Base-by-base conservation (phyloP, 2,797 vertebrate genomes). In the Pseudochromis fuscus region DNA sequence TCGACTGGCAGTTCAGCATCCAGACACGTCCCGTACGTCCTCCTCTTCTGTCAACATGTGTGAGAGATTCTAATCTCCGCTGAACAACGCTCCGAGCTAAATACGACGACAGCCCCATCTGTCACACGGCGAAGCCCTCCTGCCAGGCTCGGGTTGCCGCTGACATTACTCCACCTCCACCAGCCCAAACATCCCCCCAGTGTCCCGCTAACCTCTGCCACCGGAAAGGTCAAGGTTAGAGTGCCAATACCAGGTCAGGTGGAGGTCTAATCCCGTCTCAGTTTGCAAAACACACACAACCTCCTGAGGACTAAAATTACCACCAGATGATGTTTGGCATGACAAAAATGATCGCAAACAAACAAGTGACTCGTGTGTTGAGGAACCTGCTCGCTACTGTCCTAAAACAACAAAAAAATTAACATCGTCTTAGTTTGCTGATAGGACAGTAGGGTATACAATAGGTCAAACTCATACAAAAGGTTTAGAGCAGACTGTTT, bases 51-150 rank as follows among this genome's bases (percentile, higher is more conserved):
- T 86, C 76, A 74, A 37, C 53, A 27, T 49, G 50, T 7, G 48
- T 42, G 40, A 42, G n/a, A 42, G 7, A 74, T 38, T 61, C 44
- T 82, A 71, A 83, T 63, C 76, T 81, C 64, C 48, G 63, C 37
- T 16, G 33, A 7, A 19, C 18, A 7, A 1, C n/a, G n/a, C 40
- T 65, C 51, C 3, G n/a, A 67, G 69, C 79, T 88, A 85, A 88
- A 89, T 87, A 88, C 82, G 82, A 69, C 42, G 65, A 67, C 67
- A 67, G 30, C 30, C 40, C 12, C n/a, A 42, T 89, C 84, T 77
- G 87, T 88, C 82, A 67, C 25, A 76, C 69, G 37, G 52, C 75
- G 60, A 80, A 75, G 66, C 75, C 77, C 53, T 8, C 37, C 68
- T 31, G 31, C 64, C 23, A 16, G 72, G 75, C 58, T 88, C 79